Percentiles rank a stretch among this genome's conserved stretches.
phyloP scores from a whole-genome alignment of 2,888 invertebrate genomes.

The Nebria brevicollis region DNA sequence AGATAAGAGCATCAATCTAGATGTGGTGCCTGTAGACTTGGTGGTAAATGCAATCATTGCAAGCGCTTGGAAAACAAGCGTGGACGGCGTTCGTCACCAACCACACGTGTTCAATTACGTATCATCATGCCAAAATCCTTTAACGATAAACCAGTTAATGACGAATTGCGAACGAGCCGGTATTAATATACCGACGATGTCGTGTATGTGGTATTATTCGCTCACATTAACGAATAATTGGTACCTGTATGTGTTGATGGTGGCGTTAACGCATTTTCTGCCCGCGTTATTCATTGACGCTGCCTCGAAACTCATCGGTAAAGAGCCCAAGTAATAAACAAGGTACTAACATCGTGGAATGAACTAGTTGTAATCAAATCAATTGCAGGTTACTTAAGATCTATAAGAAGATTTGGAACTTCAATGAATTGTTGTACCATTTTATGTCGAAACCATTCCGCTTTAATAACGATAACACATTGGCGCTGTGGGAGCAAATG shows the following conservation, averaged over 20 bases:
- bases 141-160: constrained; percentile 77
- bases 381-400: not conserved
- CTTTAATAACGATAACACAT: constrained; percentile 68
- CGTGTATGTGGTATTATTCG: constrained; percentile 74
- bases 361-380: not conserved
- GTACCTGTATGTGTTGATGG: constrained; percentile 68
- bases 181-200: constrained; percentile 66
- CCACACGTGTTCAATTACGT: constrained; percentile 84
- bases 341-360: no score
- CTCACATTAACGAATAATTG: constrained; percentile 70
- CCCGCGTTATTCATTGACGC: constrained; percentile 71
- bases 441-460: no score
- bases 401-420: constrained; percentile 64
- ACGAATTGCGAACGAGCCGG: constrained; percentile 67
- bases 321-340: constrained; percentile 67
- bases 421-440: constrained; percentile 54
- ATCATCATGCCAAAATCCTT: constrained; percentile 80
- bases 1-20: constrained; percentile 70
- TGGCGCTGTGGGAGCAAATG: constrained; percentile 66
- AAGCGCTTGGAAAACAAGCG: constrained; percentile 65
- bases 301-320: constrained; percentile 65
- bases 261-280: constrained; percentile 71
- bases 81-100: constrained; percentile 51
- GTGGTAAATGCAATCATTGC: constrained; percentile 79
- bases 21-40: constrained; percentile 83